Base-by-base conservation (phyloP, 2,888 invertebrate species). In the Petrolisthes cinctipes region DNA sequence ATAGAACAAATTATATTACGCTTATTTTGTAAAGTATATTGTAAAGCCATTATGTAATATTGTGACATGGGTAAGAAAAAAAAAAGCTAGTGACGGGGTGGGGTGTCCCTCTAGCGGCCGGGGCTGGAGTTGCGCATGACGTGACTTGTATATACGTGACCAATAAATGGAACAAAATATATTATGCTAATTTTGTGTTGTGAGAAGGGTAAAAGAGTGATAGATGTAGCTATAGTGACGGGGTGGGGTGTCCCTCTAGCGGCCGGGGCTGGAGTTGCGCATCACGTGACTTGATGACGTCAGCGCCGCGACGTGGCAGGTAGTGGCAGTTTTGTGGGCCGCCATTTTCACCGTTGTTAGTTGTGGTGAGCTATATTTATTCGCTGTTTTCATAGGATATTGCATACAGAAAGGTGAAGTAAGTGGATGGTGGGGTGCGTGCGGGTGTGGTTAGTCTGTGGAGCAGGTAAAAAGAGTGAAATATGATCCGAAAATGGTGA, bases 291-390 rank as follows among this genome's bases (percentile, higher is more conserved):
- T 17, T 81, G 37, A 37, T 37, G 86, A 86, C 86, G 86, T 86
- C 86, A 86, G 61, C 86, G 80, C 86, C 81, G 81, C 86, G 86
- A 81, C 81, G 86, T 82, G 81, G 86, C 86, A 86, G 86, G 61
- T 85, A 86, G 86, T 82, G 86, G 86, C 81, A 81, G 80, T 86
- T 80, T 71, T 66, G 84, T 37, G 37, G 37, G 71, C 86, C 80
- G 86, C 86, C 86, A 86, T 86, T 86, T 86, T 86, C 86, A 73
- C 71, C n/a, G 51, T 86, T 17, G 20, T 37, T 73, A 23, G n/a
- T 23, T 51, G 57, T 80, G 86, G 80, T 80, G 81, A 86, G 86
- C 73, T 81, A 14, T 37, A 37, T 20, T 73, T 86, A 73, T 86
- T 61, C 53, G 56, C 23, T n/a, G 51, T 61, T 81, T 86, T 81